Conservation (phyloP, 1,140 invertebrate species). For the Drosophila gunungcola region DNA sequence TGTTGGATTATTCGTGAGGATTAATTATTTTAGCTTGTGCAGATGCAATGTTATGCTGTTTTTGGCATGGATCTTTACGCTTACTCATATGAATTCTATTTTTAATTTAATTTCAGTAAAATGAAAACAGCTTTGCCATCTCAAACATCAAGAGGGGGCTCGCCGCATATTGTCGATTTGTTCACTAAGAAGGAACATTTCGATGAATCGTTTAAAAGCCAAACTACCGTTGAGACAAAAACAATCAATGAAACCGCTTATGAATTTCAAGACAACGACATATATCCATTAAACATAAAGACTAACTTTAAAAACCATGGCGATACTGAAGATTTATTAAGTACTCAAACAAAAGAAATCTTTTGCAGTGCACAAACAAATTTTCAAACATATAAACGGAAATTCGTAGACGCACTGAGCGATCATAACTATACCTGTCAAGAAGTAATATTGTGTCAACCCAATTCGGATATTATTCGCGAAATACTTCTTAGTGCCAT, state of each 20-base stretch:
- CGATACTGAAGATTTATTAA: background rate
- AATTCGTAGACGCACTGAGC: conserved; percentile 48
- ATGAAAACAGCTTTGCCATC: no score
- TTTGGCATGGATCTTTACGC: no score
- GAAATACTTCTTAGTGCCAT: conserved; percentile 43
- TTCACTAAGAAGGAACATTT: no score
- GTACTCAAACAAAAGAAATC: background rate
- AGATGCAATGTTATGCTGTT: no score
- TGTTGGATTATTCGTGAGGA: no score
- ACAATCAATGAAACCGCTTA: no score
- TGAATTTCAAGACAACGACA: background rate
- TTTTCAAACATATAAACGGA: background rate
- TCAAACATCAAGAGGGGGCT: no score
- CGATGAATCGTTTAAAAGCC: background rate
- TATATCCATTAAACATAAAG: background rate
- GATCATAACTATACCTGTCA: conserved; percentile 73
- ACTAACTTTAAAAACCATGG: no score
- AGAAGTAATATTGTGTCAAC: conserved; percentile 6
- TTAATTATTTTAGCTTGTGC: no score
- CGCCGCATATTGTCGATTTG: no score
- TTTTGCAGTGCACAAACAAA: background rate
- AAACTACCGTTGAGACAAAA: background rate
- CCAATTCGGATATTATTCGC: conserved; percentile 33
- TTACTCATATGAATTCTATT: no score
- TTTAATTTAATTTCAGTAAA: no score